Percentiles rank a stretch among this genome's conserved stretches.
phyloP scores from a whole-genome alignment of 2,113 vertebrate species.

The Trogon surrucura region DNA sequence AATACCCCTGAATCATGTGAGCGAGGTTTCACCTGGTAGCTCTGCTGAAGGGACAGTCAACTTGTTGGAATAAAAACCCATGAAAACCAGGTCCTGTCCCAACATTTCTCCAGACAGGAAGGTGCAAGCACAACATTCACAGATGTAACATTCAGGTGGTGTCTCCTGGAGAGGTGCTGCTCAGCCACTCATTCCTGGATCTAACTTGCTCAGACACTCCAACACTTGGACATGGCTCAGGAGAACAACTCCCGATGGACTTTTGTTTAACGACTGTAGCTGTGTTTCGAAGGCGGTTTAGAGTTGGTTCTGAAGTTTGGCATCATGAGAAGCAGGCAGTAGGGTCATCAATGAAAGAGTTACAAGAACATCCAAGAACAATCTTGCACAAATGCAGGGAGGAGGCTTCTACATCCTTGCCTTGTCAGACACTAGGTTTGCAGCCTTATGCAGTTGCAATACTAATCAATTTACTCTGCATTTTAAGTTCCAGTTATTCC shows the following conservation, averaged over 20 bases:
- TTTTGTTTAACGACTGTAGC: background rate
- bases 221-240: background rate
- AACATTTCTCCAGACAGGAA: background rate
- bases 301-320: background rate
- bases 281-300: background rate
- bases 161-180: background rate
- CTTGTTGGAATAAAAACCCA: background rate
- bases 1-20: background rate
- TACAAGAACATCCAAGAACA: background rate
- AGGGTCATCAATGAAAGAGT: background rate
- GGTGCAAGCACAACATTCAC: background rate
- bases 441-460: background rate
- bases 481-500: background rate
- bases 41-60: background rate
- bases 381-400: background rate
- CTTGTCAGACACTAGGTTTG: background rate
- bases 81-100: background rate
- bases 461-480: conserved; percentile 12
- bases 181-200: background rate
- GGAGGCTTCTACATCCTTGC: background rate
- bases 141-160: background rate
- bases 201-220: background rate
- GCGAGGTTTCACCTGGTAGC: background rate
- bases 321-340: background rate
- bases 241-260: background rate